Conservation (phyloP, 2,888 invertebrate genomes). For the Galerucella nymphaeae region DNA sequence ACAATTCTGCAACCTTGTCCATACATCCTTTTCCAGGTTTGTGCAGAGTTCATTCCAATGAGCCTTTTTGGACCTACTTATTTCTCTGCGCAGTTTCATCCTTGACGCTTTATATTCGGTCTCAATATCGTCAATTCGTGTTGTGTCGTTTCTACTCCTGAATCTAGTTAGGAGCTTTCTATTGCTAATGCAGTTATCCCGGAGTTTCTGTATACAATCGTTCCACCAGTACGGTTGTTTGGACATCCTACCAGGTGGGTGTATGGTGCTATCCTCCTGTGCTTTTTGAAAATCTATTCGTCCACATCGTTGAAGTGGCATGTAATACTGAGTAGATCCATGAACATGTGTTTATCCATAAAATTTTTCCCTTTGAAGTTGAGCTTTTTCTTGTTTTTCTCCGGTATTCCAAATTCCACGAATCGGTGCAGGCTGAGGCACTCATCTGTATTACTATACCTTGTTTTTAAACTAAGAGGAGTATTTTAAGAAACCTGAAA, state of each 20-base stretch:
- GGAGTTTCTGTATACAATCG: background rate
- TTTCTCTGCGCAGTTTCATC: conserved; percentile 16
- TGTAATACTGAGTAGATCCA: background rate
- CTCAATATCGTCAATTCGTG: background rate
- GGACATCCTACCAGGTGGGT: background rate
- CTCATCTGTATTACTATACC: no score
- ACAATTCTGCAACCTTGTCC: conserved; percentile 19
- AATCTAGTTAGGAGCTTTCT: no score
- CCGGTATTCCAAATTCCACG: conserved; percentile 7
- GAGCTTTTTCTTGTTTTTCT: background rate
- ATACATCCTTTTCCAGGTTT: conserved; percentile 9
- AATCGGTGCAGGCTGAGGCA: conserved; percentile 8
- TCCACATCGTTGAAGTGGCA: background rate
- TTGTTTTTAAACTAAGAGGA: no score
- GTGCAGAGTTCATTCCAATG: conserved; percentile 21
- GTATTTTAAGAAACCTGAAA: no score
- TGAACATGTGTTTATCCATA: background rate
- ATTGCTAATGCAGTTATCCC: no score
- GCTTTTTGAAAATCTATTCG: background rate
- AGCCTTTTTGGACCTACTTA: conserved; percentile 13
- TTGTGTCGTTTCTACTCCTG: no score
- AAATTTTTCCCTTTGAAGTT: background rate
- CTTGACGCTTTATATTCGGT: no score
- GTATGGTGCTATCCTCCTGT: no score
- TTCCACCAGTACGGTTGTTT: conserved; percentile 20